Evolutionary conservation across 2,797 vertebrate species (phyloP).

Genomic region (Tachyglossus aculeatus): DNA sequence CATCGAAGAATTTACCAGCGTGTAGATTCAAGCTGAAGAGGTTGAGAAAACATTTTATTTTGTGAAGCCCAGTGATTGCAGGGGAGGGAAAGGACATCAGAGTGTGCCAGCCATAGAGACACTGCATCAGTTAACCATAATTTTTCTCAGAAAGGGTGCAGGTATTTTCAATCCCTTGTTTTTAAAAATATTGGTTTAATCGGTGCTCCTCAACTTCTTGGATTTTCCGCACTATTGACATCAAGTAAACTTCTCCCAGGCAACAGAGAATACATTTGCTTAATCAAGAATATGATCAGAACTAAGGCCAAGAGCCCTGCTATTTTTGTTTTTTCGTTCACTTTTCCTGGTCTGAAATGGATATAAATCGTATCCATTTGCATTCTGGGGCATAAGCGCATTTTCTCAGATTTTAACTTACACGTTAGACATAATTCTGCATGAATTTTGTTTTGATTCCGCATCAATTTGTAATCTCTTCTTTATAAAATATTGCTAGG

Average conservation of each 20-base stretch:
- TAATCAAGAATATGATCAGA: conserved; percentile 55
- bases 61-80: conserved; percentile 32
- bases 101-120: not conserved
- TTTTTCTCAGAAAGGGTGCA: conserved; percentile 26
- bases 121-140: conserved; percentile 12
- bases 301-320: conserved; percentile 59
- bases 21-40: conserved; percentile 32
- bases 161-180: conserved; percentile 35
- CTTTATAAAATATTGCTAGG: no score
- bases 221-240: conserved; percentile 40
- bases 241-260: conserved; percentile 52
- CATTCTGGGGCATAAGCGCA: conserved; percentile 46
- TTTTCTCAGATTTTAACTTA: conserved; percentile 57
- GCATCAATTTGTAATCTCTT: conserved; percentile 38
- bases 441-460: conserved; percentile 59
- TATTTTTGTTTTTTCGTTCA: conserved; percentile 68
- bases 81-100: not conserved
- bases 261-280: conserved; percentile 76
- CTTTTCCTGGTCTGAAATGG: conserved; percentile 50
- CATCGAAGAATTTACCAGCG: conserved; percentile 41
- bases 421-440: conserved; percentile 52
- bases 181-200: conserved; percentile 26
- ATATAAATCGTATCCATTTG: conserved; percentile 62
- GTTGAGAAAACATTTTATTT: conserved; percentile 42
- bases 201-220: no score